A percentile compares a stretch with the other conserved stretches of the same genome.
Evolutionary conservation across 2,888 invertebrate genomes (phyloP).

Genomic region (Sthenelais limicola): DNA sequence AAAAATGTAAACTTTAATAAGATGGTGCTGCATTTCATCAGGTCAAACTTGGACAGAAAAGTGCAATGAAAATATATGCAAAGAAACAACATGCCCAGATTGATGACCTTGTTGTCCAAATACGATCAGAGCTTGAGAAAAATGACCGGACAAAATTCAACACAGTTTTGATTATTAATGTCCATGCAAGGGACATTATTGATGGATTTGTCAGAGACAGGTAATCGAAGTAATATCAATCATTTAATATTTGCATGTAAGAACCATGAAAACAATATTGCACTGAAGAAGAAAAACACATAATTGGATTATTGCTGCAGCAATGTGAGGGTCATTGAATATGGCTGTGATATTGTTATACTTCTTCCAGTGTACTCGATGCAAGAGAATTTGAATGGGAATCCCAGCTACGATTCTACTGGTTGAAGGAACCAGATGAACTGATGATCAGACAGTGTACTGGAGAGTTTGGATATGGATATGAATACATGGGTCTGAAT

Average conservation of each 20-base stretch:
- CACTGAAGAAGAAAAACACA: too few relatives aligned
- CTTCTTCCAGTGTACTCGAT: constrained; percentile 90
- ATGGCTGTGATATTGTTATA: too few relatives aligned
- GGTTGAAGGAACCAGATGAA: constrained; percentile 86
- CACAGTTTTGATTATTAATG: constrained; percentile 90
- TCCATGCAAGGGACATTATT: constrained; percentile 92
- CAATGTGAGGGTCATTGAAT: too few relatives aligned
- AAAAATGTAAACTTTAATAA: too few relatives aligned
- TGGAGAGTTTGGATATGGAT: constrained; percentile 91
- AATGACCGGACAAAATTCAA: constrained; percentile 92
- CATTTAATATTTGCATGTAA: too few relatives aligned
- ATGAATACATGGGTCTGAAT: constrained; percentile 95
- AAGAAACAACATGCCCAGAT: constrained; percentile 85
- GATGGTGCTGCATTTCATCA: too few relatives aligned
- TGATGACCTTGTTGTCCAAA: constrained; percentile 84
- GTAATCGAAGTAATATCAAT: too few relatives aligned
- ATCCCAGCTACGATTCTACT: constrained; percentile 92
- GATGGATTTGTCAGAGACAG: constrained; percentile 78
- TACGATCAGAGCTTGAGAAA: constrained; percentile 80
- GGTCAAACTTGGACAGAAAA: constrained; percentile 79
- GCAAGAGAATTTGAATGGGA: constrained; percentile 94
- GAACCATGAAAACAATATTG: too few relatives aligned
- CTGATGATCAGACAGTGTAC: constrained; percentile 86
- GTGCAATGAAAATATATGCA: constrained; percentile 92
- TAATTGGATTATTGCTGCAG: too few relatives aligned